phyloP scores from a whole-genome alignment of 2,888 invertebrate genomes.

The Bibio marci region DNA sequence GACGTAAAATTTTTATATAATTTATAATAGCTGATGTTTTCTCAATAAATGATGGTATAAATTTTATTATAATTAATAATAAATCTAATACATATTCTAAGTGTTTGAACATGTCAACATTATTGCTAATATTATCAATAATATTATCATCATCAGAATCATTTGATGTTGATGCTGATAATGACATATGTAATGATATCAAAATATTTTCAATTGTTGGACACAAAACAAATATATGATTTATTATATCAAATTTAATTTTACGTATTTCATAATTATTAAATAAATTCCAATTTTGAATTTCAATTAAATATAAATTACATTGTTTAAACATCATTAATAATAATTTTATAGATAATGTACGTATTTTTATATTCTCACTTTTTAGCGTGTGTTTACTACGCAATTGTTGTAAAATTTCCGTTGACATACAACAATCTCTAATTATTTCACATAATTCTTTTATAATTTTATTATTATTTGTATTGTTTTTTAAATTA shows the following conservation, averaged over 20 bases:
- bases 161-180: constrained; percentile 7
- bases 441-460: constrained; percentile 24
- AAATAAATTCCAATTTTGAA: constrained; percentile 17
- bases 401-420: constrained; percentile 18
- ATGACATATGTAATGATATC: constrained; percentile 18
- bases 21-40: constrained; percentile 23
- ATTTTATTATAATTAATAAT: constrained; percentile 21
- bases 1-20: constrained; percentile 23
- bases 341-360: constrained; percentile 24
- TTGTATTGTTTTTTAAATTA: background rate
- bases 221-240: constrained; percentile 24
- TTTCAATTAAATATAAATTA: constrained; percentile 21
- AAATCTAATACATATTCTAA: constrained; percentile 24
- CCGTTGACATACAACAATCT: constrained; percentile 21
- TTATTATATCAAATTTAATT: constrained; percentile 26
- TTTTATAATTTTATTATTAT: constrained; percentile 22
- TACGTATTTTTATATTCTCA: constrained; percentile 17
- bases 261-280: constrained; percentile 19
- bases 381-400: constrained; percentile 12
- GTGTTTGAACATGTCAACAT: constrained; percentile 28
- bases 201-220: constrained; percentile 24
- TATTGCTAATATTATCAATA: constrained; percentile 33
- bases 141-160: constrained; percentile 24
- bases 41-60: constrained; percentile 25
- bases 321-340: constrained; percentile 29